These are phyloP conservation scores for Adelges cooleyi DNA, from an alignment of 1,140 invertebrate species.

Conservation along the genomic window DNA sequence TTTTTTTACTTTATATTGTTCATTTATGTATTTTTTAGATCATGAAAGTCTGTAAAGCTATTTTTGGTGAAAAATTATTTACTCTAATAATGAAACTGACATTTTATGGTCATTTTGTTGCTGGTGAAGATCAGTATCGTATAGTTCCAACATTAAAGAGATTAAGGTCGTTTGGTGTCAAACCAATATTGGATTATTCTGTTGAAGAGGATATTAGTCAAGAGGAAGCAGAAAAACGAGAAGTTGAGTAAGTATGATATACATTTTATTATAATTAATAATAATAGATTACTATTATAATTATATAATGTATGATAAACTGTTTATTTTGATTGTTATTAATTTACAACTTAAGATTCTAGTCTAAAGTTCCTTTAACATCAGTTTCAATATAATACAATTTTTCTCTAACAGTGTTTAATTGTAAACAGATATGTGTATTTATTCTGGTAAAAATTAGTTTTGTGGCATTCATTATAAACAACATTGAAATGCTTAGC, in stretches of 20 bases:
- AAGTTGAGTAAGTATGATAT: slow-evolving; percentile 66
- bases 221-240: slow-evolving; percentile 75
- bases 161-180: slow-evolving; percentile 87
- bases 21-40: slow-evolving; percentile 60
- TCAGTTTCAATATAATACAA: too few species aligned
- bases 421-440: too few species aligned
- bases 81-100: slow-evolving; percentile 79
- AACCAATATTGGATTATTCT: slow-evolving; percentile 96
- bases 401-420: too few species aligned
- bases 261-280: not conserved
- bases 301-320: too few species aligned
- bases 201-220: slow-evolving; percentile 94
- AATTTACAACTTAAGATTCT: too few species aligned
- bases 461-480: too few species aligned
- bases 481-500: too few species aligned
- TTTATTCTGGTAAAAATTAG: too few species aligned
- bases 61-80: slow-evolving; percentile 82
- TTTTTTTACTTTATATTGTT: too few species aligned
- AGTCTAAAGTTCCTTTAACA: too few species aligned
- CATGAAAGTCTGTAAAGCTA: slow-evolving; percentile 64
- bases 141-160: slow-evolving; percentile 74
- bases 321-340: too few species aligned
- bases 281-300: too few species aligned
- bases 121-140: slow-evolving; percentile 78
- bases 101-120: slow-evolving; percentile 98